phyloP scores from a whole-genome alignment of 2,888 invertebrate species.

The Homarus gammarus region DNA sequence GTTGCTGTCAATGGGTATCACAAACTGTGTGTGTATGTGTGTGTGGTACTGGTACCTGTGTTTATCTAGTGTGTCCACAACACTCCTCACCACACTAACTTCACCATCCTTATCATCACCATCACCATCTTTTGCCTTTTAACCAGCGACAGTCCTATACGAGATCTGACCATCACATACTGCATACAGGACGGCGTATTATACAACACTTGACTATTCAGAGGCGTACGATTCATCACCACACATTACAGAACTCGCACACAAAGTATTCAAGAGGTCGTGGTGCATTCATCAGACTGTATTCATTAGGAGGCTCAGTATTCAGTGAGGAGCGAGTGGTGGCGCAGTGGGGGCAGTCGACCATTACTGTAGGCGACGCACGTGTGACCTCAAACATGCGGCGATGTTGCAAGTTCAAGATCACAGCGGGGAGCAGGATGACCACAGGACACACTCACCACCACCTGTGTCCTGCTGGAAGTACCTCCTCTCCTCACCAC shows the following conservation, averaged over 20 bases:
- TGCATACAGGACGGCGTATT: too few relatives aligned
- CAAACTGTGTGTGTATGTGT: too few relatives aligned
- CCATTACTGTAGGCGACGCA: background rate
- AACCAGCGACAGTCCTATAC: too few relatives aligned
- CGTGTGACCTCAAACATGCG: background rate
- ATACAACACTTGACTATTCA: too few relatives aligned
- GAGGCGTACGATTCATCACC: background rate
- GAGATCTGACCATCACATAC: too few relatives aligned
- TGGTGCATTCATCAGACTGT: background rate
- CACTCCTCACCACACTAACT: background rate
- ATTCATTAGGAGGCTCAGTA: background rate
- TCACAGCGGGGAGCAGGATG: background rate
- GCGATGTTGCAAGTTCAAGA: conserved; percentile 1
- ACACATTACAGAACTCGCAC: background rate
- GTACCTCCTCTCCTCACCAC: background rate
- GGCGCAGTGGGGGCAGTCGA: background rate
- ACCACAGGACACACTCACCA: background rate
- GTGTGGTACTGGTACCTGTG: too few relatives aligned
- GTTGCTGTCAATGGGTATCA: too few relatives aligned
- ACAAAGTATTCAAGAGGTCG: background rate
- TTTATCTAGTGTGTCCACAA: too few relatives aligned
- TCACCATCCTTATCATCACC: background rate
- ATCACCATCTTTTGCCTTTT: background rate
- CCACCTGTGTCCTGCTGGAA: background rate
- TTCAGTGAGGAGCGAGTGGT: background rate